Conservation (phyloP, 2,888 invertebrate species). For the Magallana nippona region DNA sequence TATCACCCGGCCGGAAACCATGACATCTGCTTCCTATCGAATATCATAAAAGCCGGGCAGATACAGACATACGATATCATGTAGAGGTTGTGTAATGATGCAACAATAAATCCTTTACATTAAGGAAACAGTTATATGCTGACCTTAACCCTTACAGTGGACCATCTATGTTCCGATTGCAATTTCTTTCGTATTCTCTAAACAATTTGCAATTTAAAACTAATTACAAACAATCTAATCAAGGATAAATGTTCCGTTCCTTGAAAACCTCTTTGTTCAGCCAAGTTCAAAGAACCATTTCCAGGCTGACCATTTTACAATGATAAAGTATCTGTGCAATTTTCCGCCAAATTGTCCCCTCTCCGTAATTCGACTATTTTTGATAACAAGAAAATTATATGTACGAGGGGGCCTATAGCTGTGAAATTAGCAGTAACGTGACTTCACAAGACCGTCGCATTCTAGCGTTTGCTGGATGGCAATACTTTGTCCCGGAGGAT, state of each 20-base stretch:
- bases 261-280: constrained; percentile 35
- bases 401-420: constrained; percentile 25
- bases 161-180: neutral
- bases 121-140: neutral
- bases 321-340: constrained; percentile 40
- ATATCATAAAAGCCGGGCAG: constrained; percentile 24
- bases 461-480: constrained; percentile 36
- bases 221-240: constrained; percentile 21
- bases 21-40: constrained; percentile 37
- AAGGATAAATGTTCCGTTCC: constrained; percentile 32
- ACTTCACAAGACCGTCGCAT: constrained; percentile 3
- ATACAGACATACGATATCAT: constrained; percentile 6
- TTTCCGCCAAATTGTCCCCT: constrained; percentile 45
- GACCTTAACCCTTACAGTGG: neutral
- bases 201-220: neutral
- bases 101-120: neutral
- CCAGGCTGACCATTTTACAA: constrained; percentile 26
- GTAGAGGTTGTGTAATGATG: constrained; percentile 19
- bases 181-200: neutral
- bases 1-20: constrained; percentile 31
- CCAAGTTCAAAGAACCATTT: constrained; percentile 36
- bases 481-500: constrained; percentile 42
- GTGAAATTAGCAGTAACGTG: constrained; percentile 42
- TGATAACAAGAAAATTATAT: constrained; percentile 46
- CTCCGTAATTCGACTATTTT: constrained; percentile 8